phyloP scores from a whole-genome alignment of 2,797 vertebrate species.

The Menidia menidia region DNA sequence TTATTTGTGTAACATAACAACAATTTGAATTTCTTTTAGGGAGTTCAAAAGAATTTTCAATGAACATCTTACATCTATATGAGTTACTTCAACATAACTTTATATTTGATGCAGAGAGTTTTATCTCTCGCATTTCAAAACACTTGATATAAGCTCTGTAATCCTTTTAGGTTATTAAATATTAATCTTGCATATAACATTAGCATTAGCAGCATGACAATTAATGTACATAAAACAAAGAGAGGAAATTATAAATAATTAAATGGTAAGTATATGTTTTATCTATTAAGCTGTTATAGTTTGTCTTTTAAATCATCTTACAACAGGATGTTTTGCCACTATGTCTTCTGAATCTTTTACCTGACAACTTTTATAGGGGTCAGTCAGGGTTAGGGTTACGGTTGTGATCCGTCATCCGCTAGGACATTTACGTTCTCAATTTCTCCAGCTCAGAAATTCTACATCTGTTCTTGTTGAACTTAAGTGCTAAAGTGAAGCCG shows the following conservation, averaged over 20 bases:
- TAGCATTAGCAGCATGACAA: neutral
- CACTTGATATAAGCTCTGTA: neutral
- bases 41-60: too few species aligned
- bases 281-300: neutral
- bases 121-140: neutral
- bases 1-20: too few species aligned
- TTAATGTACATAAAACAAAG: neutral
- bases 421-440: too few species aligned
- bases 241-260: neutral
- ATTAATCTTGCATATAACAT: neutral
- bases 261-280: neutral
- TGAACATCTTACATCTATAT: neutral
- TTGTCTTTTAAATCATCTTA: too few species aligned
- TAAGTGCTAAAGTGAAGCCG: neutral
- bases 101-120: neutral
- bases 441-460: too few species aligned
- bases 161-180: constrained; percentile 16
- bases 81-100: neutral
- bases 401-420: too few species aligned
- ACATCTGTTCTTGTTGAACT: neutral
- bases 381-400: neutral
- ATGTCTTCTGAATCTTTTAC: neutral
- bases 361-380: neutral
- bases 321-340: neutral
- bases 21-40: too few species aligned